Percentiles rank a stretch among this genome's conserved stretches.
These are phyloP conservation scores for Aurelia sp. DNA, from an alignment of 30 jellyfish, hydroid and myxozoan species.

Conservation along the genomic window DNA sequence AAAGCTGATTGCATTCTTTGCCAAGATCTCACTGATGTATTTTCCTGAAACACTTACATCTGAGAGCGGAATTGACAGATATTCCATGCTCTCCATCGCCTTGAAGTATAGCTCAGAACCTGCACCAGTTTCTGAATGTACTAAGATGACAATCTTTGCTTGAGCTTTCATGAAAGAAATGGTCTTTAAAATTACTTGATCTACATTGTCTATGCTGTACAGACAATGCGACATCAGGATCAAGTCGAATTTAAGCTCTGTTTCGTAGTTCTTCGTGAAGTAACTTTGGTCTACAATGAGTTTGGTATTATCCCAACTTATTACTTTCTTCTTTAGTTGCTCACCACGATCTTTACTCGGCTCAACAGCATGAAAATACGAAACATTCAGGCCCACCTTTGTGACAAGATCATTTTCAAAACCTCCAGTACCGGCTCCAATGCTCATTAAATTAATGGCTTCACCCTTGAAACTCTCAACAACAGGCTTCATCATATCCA, in stretches of 20 bases:
- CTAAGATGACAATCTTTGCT: too few relatives aligned
- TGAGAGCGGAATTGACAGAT: slow-evolving; percentile 3
- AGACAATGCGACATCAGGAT: not conserved
- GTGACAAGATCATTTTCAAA: too few relatives aligned
- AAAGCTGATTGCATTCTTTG: not conserved
- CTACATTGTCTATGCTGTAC: slow-evolving; percentile 38
- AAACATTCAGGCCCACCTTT: slow-evolving; percentile 38
- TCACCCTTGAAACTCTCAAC: slow-evolving; percentile 35
- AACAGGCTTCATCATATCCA: too few relatives aligned
- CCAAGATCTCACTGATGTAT: not conserved
- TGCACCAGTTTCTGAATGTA: not conserved
- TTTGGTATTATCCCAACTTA: slow-evolving; percentile 25
- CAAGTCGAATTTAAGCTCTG: slow-evolving; percentile 41
- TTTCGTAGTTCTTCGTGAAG: slow-evolving; percentile 23
- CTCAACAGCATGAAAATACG: not conserved
- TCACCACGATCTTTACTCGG: not conserved
- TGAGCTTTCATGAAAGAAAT: slow-evolving; percentile 17
- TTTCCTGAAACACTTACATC: not conserved
- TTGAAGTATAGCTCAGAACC: slow-evolving; percentile 4
- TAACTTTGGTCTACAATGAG: not conserved
- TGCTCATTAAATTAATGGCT: slow-evolving; percentile 39
- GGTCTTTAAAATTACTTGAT: slow-evolving; percentile 4
- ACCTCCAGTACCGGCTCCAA: slow-evolving; percentile 19
- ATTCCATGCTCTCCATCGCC: not conserved
- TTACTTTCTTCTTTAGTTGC: slow-evolving; percentile 15